A percentile compares a stretch with the other conserved stretches of the same genome.
phyloP scores from a whole-genome alignment of 1,140 invertebrate genomes.

The Cherax quadricarinatus region DNA sequence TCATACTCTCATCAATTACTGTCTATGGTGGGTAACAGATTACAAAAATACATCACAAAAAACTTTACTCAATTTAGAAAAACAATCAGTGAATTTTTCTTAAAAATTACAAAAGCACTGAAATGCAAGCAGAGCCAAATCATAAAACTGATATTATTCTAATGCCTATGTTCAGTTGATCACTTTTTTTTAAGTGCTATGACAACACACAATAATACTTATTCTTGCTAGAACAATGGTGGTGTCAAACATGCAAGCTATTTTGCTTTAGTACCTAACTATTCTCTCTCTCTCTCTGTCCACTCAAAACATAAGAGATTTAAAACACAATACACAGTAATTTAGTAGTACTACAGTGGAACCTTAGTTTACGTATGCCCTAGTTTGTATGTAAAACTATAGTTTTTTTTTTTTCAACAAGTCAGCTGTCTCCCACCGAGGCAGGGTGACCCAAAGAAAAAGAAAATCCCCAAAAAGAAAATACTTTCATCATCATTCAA shows the following conservation, averaged over 20 bases:
- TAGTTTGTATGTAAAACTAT: no score
- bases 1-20: not conserved
- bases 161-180: not conserved
- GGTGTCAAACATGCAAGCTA: not conserved
- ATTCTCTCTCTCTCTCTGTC: not conserved
- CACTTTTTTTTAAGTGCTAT: not conserved
- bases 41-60: not conserved
- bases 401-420: no score
- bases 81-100: not conserved
- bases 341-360: no score
- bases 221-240: not conserved
- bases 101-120: not conserved
- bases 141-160: not conserved
- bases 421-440: no score
- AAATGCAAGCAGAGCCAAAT: not conserved
- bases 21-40: no score
- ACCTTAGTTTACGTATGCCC: no score
- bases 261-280: not conserved
- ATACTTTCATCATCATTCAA: no score
- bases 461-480: no score
- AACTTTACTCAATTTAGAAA: not conserved
- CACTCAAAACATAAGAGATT: not conserved
- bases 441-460: no score
- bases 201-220: not conserved
- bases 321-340: no score